A percentile compares a stretch with the other conserved stretches of the same genome.
These are phyloP conservation scores for Heliconius congener DNA, from an alignment of 1,140 invertebrate genomes.

Conservation along the genomic window DNA sequence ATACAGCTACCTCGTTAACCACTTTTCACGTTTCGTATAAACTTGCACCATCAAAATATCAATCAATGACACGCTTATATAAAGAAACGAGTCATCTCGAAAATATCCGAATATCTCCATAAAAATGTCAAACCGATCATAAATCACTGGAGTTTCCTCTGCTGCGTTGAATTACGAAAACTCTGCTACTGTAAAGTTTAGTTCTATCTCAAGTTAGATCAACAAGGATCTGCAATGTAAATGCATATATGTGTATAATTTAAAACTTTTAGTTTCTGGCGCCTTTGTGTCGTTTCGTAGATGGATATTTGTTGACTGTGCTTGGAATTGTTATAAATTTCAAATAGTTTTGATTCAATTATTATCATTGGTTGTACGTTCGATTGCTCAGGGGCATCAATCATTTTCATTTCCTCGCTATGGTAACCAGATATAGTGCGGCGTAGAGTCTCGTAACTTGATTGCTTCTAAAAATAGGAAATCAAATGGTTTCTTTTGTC, in stretches of 20 bases:
- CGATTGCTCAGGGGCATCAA: too few species aligned
- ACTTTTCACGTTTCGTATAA: conserved; percentile 18
- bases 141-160: conserved; percentile 60
- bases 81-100: conserved; percentile 42
- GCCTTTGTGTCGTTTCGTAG: background rate
- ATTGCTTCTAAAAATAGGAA: too few species aligned
- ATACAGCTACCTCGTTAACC: conserved; percentile 4
- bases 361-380: too few species aligned
- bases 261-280: background rate
- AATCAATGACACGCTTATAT: conserved; percentile 42
- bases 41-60: conserved; percentile 35
- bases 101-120: conserved; percentile 50
- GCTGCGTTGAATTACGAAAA: conserved; percentile 59
- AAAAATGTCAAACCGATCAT: conserved; percentile 53
- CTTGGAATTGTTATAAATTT: too few species aligned
- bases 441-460: too few species aligned
- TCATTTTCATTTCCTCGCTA: too few species aligned
- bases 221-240: conserved; percentile 8
- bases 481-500: too few species aligned
- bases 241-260: conserved; percentile 10
- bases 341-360: too few species aligned
- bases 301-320: too few species aligned
- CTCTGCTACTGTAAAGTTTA: background rate
- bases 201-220: conserved; percentile 4
- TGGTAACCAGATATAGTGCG: too few species aligned